Evolutionary conservation across 2,888 invertebrate genomes (phyloP), one percentile per base, ranked within the genome.

Genomic region (Campoplex nolae): DNA sequence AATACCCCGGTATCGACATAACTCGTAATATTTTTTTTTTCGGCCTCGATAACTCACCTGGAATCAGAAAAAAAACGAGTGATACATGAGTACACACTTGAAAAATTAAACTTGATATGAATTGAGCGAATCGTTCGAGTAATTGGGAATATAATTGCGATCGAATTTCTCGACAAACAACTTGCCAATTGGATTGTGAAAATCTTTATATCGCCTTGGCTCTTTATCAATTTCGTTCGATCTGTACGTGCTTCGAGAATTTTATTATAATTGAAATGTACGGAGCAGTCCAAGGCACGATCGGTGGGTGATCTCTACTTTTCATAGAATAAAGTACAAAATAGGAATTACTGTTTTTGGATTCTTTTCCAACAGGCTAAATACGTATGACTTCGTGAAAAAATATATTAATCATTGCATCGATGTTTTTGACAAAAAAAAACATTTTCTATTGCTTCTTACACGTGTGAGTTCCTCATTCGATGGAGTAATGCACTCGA

Each of bases 21-120:
- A 28, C 56, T 82, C 35, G 48, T 56, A 35, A 58, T 7, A 7
- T n/a, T 56, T 70, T 32, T 82, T 42, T 71, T 11, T 48, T 13
- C 51, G 0, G 23, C 23, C 23, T 81, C n/a, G 58, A 48, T n/a
- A 68, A 90, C 89, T 88, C 90, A 91, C 91, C 91, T 91, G 90
- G 3, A 91, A 90, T 83, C 89, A 88, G 80, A 86, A 77, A 82
- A 80, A 23, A 23, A 80, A 68, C 71, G 42, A 84, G 84, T 83
- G 88, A 87, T 88, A 82, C 78, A 87, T 83, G 84, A 89, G 88
- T 88, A 87, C 75, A 78, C 77, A 83, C 77, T 65, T 42, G 84
- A 76, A 87, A 81, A 84, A 84, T 79, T 78, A 58, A 76, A 67
- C 42, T 76, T 81, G 81, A 84, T 88, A 86, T 51, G 80, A 71